Evolutionary conservation across 2,797 vertebrate species (phyloP), one percentile per base, ranked within the genome.

Genomic region (Streptopelia turtur): DNA sequence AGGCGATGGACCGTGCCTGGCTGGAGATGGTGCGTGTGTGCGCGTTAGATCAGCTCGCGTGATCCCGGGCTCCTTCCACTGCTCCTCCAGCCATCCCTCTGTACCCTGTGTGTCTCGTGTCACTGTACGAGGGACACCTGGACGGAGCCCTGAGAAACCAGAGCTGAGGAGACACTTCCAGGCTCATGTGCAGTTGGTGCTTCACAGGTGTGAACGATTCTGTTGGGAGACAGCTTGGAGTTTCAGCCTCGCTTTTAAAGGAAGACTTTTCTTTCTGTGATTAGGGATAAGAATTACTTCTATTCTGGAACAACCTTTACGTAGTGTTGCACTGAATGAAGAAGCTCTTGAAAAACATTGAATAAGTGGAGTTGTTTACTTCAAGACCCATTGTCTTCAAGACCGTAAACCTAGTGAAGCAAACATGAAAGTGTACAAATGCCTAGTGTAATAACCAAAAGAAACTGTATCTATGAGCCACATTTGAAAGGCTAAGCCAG

Each of bases 21-120:
- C 88, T 87, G 74, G 79, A 75, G 65, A 56, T 55, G 66, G 75
- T 76, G 86, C 53, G 47, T 64, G 59, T 80, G 31, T 27, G 0
- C 0, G 0, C 11, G 1, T 80, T 41, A 77, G 49, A 83, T 87
- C 56, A 83, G 33, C 53, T 41, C 0, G 0, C 92, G 75, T 0
- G 0, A 10, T 86, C 86, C 37, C 27, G 61, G 81, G 76, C 31
- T 75, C 16, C 12, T 0, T 1, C n/a, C 59, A 2, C 78, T 55
- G 28, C 49, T 89, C 21, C 33, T 57, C 43, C 43, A 45, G 43
- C 43, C 43, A 43, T 20, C 71, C 61, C 45, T 60, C 53, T 86
- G 25, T 53, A 45, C n/a, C 43, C 43, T 2, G 2, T 5, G 24
- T 11, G 57, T 57, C 21, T 35, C 68, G 70, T 47, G 74, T 23